Evolutionary conservation across 2,113 vertebrate genomes (phyloP).

Genomic region (Channa argus): DNA sequence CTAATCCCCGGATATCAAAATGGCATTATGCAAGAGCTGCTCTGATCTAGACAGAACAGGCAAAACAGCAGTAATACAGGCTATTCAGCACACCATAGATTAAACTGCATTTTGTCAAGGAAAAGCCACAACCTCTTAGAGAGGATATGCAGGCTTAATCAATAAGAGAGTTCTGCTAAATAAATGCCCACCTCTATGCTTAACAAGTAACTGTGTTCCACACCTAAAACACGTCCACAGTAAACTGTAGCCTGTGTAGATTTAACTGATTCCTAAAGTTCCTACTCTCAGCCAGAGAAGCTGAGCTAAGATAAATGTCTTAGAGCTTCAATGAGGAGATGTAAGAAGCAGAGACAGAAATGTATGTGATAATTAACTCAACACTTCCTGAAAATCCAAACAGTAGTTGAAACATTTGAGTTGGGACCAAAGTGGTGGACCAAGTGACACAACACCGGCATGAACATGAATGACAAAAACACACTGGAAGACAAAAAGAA

Average conservation of each 20-base stretch:
- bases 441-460: too few species aligned
- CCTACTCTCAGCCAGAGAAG: too few species aligned
- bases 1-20: slow-evolving; percentile 80
- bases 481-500: too few species aligned
- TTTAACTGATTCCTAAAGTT: too few species aligned
- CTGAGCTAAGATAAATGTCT: too few species aligned
- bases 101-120: slow-evolving; percentile 58
- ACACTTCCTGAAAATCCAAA: too few species aligned
- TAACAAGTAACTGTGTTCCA: not conserved
- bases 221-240: not conserved
- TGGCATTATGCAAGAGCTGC: slow-evolving; percentile 73
- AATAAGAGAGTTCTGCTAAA: slow-evolving; percentile 47
- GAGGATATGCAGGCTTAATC: slow-evolving; percentile 43
- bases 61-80: slow-evolving; percentile 49
- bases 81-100: slow-evolving; percentile 54
- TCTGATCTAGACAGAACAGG: slow-evolving; percentile 53
- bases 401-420: too few species aligned
- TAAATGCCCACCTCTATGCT: slow-evolving; percentile 26
- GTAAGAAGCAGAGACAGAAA: too few species aligned
- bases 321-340: not conserved
- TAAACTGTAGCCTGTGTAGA: not conserved
- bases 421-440: too few species aligned
- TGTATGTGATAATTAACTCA: too few species aligned
- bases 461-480: too few species aligned
- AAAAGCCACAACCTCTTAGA: slow-evolving; percentile 42